phyloP scores from a whole-genome alignment of 2,888 invertebrate genomes.

The Tachina lurida region DNA sequence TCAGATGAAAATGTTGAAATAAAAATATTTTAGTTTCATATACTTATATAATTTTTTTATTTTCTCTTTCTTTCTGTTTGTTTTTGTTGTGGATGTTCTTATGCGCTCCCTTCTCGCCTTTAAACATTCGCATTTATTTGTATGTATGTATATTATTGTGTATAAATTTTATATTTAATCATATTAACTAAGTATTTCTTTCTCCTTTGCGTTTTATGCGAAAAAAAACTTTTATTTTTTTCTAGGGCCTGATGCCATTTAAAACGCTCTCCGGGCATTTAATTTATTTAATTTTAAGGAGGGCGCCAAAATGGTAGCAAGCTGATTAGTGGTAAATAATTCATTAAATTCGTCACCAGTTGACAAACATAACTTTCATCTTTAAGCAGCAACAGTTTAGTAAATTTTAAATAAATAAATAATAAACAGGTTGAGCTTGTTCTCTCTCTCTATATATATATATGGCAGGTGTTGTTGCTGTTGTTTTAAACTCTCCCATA shows the following conservation, averaged over 20 bases:
- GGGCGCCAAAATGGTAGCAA: conserved; percentile 2
- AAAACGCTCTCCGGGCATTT: neutral
- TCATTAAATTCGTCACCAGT: conserved; percentile 49
- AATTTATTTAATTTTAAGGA: neutral
- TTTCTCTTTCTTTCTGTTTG: too few relatives aligned
- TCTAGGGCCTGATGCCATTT: neutral
- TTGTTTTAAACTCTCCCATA: conserved; percentile 54
- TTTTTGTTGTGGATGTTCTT: conserved; percentile 50
- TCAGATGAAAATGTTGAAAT: conserved; percentile 71
- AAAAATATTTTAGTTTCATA: conserved; percentile 54
- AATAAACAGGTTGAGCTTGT: conserved; percentile 48
- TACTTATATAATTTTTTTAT: conserved; percentile 12
- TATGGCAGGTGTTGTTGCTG: conserved; percentile 19
- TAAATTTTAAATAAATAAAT: conserved; percentile 21
- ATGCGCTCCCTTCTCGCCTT: conserved; percentile 52
- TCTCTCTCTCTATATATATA: conserved; percentile 53
- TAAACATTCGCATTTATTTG: conserved; percentile 23
- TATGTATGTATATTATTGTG: conserved; percentile 11
- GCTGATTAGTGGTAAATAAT: conserved; percentile 2
- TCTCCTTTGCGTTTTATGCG: conserved; percentile 38
- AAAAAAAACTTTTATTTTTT: conserved; percentile 7
- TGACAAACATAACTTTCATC: conserved; percentile 16
- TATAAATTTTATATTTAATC: conserved; percentile 40
- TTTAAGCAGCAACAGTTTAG: conserved; percentile 43
- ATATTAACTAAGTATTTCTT: conserved; percentile 54